Evolutionary conservation across 1,140 invertebrate genomes (phyloP).

Genomic region (Lineus longissimus): DNA sequence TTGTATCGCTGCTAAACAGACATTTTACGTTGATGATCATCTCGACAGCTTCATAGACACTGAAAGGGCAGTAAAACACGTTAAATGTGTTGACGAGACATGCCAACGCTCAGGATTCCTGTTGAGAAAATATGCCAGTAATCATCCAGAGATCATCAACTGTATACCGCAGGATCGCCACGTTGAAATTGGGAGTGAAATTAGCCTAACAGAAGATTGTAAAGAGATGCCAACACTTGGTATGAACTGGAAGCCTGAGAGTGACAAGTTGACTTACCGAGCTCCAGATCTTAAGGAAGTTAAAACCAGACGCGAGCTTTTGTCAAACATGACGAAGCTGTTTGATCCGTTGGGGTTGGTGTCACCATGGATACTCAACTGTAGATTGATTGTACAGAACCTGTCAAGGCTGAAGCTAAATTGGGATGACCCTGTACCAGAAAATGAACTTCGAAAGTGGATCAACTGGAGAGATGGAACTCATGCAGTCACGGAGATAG

Average conservation of each 20-base stretch:
- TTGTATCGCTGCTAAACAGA: too few species aligned
- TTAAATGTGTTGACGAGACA: too few species aligned
- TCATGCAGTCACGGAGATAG: background rate
- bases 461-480: background rate
- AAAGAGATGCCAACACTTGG: background rate
- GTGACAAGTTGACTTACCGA: background rate
- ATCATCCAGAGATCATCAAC: background rate
- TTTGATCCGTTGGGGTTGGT: slow-evolving; percentile 5
- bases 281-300: background rate
- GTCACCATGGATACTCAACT: slow-evolving; percentile 1
- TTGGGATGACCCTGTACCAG: background rate
- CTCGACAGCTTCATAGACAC: too few species aligned
- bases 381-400: background rate
- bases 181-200: background rate
- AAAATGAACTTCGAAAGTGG: background rate
- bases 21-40: too few species aligned
- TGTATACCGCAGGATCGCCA: background rate
- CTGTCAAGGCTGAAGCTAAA: background rate
- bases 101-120: background rate
- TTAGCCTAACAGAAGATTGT: background rate
- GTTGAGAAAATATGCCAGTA: background rate
- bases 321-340: slow-evolving; percentile 4
- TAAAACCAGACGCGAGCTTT: background rate
- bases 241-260: background rate
- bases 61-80: too few species aligned